Evolutionary conservation across 2,113 vertebrate species (phyloP), one percentile per base, ranked within the genome.

Genomic region (Poeciliopsis retropinna): DNA sequence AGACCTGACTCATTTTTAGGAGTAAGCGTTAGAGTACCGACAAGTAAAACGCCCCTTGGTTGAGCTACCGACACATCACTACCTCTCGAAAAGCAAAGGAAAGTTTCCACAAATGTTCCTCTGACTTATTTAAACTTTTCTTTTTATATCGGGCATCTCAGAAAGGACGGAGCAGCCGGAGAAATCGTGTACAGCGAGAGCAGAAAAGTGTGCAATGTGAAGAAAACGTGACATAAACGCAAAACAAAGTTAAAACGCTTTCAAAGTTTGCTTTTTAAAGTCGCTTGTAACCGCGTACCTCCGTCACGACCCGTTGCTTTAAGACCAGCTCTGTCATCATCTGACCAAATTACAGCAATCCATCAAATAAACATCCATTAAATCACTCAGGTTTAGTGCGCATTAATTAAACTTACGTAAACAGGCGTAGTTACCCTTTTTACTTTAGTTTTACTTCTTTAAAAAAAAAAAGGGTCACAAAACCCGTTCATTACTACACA

Each of bases 291-390:
- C 60, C 7, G 1, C 37, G 7, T 15, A n/a, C 31, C 39, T 31
- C 27, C 0, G 37, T n/a, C 31, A 28, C 14, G 32, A 67, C 78
- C 87, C 82, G 79, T 79, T 88, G 87, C 79, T 72, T 47, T 47
- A 87, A 83, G 44, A 72, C 11, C 29, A 60, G 80, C 82, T 73
- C 85, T 89, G 85, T 88, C 60, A 5, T 57, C 17, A 15, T 19
- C 14, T 1, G 27, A 19, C 31, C 19, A 68, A 77, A 83, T 77
- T 29, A 76, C 19, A 85, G 60, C n/a, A 75, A 71, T 65, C 1
- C 72, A 22, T 85, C 62, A 30, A 79, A 25, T 85, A 64, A 31
- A 70, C 72, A 1, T 1, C 28, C 29, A 47, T 27, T 44, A 44
- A 68, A 80, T 64, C 28, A 85, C 75, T 71, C 25, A 54, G 0